Evolutionary conservation across 30 jellyfish, hydroid and myxozoan species (phyloP), one percentile per base, ranked within the genome.

Genomic region (Euphysa ruthae): DNA sequence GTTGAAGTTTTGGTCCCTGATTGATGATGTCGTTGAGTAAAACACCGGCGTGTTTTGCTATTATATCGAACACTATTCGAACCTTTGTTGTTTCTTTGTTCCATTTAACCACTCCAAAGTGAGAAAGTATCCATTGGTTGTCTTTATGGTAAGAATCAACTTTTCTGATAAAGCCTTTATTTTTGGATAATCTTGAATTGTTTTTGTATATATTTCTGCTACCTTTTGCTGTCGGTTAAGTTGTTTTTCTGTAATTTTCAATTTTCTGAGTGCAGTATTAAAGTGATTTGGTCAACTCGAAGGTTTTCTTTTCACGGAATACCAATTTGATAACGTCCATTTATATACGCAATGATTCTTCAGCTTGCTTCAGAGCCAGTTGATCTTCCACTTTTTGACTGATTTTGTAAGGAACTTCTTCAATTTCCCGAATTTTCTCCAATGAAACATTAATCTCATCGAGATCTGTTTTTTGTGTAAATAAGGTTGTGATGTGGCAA

Each of bases 1-100:
- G 16, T 61, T 63, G 26, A 4, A 66, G 29, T 63, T 43, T 69
- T 69, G 84, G 81, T 8, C 81, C 81, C 7, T 22, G 82, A 69
- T 69, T 0, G 42, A 64, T 64, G 18, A 64, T 29, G 31, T 69
- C 81, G 27, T 69, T 51, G 1, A 69, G 80, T 50, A 30, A n/a
- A n/a, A n/a, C n/a, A n/a, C n/a, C n/a, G n/a, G n/a, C n/a, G n/a
- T n/a, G n/a, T n/a, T n/a, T n/a, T n/a, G n/a, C n/a, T n/a, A n/a
- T n/a, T n/a, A n/a, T n/a, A n/a, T n/a, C n/a, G n/a, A n/a, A n/a
- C n/a, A n/a, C n/a, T n/a, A n/a, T n/a, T n/a, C n/a, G n/a, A n/a
- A n/a, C n/a, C 56, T 66, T 63, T 35, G 55, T 49, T 6, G 60
- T 4, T 35, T 28, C 58, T 14, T 77, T 46, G 15, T 21, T 18